Base-by-base conservation (phyloP, 2,113 vertebrate genomes). In the Macquaria ambigua region DNA sequence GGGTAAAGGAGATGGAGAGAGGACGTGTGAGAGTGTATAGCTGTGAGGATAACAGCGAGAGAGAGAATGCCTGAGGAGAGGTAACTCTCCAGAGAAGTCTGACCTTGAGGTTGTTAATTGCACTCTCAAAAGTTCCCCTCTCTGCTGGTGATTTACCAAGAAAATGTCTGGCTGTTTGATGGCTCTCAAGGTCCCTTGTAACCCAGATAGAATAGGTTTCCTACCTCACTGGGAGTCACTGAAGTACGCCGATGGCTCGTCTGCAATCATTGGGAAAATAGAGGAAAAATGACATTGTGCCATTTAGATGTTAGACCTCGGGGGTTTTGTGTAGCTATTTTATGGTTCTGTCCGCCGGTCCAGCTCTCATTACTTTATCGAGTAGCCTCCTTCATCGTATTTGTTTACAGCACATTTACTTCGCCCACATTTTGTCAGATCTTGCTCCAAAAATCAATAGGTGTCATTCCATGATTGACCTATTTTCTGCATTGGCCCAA, bases 81-180 rank as follows among this genome's bases (percentile, higher is more conserved):
- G 61, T 10, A 77, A 82, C 83, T 87, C 90, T 83, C 88, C 12
- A 43, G 91, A 91, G 89, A 81, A 74, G 85, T 86, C 77, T 86
- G 92, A 92, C 92, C 89, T 90, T 90, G 87, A 91, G 93, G 87
- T 91, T 90, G 87, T 91, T 91, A 93, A 93, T 93, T 91, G 86
- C 79, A 11, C 92, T 92, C 80, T 90, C 68, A 41, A 88, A 93
- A 91, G 79, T 89, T 93, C 84, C 84, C 90, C 82, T 89, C 77
- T 84, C 77, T 73, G 84, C 74, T 76, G 52, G 87, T 93, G 89
- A 92, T 92, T 93, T 92, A 89, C 83, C 77, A 86, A 81, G 85
- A 86, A 89, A 86, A 85, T 58, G 83, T 87, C 76, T 84, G 80
- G 78, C 88, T 87, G 86, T 71, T 88, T 87, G 87, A 92, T 90